These are phyloP conservation scores for Ricordea florida DNA, from an alignment of 92 coral and sea anemone species.

Conservation along the genomic window DNA sequence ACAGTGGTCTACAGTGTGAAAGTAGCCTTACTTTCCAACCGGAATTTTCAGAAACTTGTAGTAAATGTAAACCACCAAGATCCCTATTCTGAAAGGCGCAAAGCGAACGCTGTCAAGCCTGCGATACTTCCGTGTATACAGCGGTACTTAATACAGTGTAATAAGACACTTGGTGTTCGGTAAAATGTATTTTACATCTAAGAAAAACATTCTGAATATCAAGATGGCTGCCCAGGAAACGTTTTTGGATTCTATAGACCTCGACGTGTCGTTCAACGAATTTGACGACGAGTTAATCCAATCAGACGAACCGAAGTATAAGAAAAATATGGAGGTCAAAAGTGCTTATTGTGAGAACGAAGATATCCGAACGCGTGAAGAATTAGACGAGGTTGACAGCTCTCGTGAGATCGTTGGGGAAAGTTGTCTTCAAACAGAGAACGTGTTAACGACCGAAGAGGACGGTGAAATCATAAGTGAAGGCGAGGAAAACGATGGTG, in stretches of 20 bases:
- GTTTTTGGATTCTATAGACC: constrained; percentile 48
- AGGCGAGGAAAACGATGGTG: constrained; percentile 1
- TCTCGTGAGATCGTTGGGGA: too few species aligned
- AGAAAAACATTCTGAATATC: neutral
- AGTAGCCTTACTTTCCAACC: too few species aligned
- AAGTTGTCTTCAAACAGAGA: too few species aligned
- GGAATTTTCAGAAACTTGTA: too few species aligned
- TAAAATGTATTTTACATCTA: too few species aligned
- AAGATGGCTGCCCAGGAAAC: constrained; percentile 63
- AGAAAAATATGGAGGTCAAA: neutral
- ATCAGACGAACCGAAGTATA: neutral
- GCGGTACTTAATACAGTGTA: too few species aligned
- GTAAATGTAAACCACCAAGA: too few species aligned
- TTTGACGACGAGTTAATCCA: constrained; percentile 69
- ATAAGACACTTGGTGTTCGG: too few species aligned
- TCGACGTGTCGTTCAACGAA: constrained; percentile 78
- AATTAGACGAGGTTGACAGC: too few species aligned
- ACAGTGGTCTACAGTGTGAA: too few species aligned
- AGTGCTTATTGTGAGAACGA: neutral
- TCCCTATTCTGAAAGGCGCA: too few species aligned
- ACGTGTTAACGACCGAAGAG: neutral
- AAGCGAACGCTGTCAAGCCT: neutral
- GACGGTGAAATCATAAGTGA: constrained; percentile 20
- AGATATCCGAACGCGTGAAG: too few species aligned
- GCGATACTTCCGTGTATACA: neutral